Percentiles rank a stretch among this genome's conserved stretches.
Evolutionary conservation across 2,797 vertebrate genomes (phyloP).

Genomic region (Rhincodon typus): DNA sequence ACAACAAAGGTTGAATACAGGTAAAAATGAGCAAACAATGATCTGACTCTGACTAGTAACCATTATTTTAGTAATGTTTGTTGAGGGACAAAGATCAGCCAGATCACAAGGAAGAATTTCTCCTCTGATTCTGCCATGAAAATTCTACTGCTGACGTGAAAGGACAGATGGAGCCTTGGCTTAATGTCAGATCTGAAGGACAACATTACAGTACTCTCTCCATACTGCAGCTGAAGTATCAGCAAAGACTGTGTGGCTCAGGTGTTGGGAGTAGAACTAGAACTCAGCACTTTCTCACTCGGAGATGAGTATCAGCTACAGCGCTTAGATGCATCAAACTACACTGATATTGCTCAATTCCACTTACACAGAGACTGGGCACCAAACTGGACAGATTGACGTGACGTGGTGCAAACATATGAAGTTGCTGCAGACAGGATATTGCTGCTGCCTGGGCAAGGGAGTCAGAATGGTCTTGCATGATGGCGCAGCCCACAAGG

Average conservation of each 20-base stretch:
- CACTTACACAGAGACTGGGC: constrained; percentile 94
- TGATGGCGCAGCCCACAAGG: constrained; percentile 94
- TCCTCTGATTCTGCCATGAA: not conserved
- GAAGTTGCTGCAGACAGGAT: constrained; percentile 95
- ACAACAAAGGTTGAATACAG: too few species aligned
- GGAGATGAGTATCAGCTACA: not conserved
- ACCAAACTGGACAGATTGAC: constrained; percentile 96
- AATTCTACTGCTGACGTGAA: not conserved
- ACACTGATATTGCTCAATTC: not conserved
- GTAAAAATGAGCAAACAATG: not conserved
- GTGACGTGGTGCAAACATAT: constrained; percentile 96
- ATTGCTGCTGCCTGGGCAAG: constrained; percentile 96
- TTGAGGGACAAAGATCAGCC: not conserved
- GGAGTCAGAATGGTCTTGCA: constrained; percentile 95
- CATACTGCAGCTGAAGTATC: not conserved
- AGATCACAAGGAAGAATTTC: not conserved
- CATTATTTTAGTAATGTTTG: not conserved
- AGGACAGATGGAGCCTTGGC: not conserved
- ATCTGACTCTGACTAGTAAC: not conserved
- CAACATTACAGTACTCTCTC: not conserved
- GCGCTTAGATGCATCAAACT: not conserved
- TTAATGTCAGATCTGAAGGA: not conserved
- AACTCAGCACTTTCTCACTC: not conserved
- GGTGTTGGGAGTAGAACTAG: not conserved
- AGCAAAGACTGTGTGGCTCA: not conserved